These are phyloP conservation scores for Threskiornis aethiopicus DNA, from an alignment of 2,797 vertebrate genomes.

Conservation along the genomic window DNA sequence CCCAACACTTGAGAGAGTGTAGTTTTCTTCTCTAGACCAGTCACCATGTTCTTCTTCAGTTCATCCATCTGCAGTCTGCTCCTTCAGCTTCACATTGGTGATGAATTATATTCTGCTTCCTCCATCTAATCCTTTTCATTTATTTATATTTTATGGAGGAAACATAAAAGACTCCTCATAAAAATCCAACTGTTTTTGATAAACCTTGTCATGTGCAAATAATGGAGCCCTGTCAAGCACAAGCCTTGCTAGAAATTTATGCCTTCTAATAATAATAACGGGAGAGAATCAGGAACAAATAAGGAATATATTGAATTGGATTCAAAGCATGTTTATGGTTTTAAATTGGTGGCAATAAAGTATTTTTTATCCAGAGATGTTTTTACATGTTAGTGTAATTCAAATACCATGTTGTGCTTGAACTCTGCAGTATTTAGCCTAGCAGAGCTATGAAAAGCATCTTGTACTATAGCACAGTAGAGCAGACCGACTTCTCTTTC, in stretches of 20 bases:
- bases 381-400: conserved; percentile 66
- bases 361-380: conserved; percentile 67
- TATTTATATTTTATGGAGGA: conserved; percentile 84
- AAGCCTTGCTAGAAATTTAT: conserved; percentile 79
- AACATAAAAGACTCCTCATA: conserved; percentile 83
- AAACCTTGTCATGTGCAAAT: conserved; percentile 85
- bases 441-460: conserved; percentile 38
- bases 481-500: background rate
- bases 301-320: conserved; percentile 76
- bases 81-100: conserved; percentile 76
- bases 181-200: conserved; percentile 86
- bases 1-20: background rate
- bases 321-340: conserved; percentile 77
- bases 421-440: conserved; percentile 59
- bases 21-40: conserved; percentile 31
- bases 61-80: conserved; percentile 79
- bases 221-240: conserved; percentile 80
- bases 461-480: background rate
- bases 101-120: conserved; percentile 83
- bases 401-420: conserved; percentile 62
- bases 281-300: conserved; percentile 77
- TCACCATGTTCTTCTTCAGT: conserved; percentile 61
- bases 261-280: conserved; percentile 79
- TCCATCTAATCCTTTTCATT: conserved; percentile 85
- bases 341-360: conserved; percentile 75